Conservation (phyloP, 1,140 invertebrate species). For the Pogonus chalceus region DNA sequence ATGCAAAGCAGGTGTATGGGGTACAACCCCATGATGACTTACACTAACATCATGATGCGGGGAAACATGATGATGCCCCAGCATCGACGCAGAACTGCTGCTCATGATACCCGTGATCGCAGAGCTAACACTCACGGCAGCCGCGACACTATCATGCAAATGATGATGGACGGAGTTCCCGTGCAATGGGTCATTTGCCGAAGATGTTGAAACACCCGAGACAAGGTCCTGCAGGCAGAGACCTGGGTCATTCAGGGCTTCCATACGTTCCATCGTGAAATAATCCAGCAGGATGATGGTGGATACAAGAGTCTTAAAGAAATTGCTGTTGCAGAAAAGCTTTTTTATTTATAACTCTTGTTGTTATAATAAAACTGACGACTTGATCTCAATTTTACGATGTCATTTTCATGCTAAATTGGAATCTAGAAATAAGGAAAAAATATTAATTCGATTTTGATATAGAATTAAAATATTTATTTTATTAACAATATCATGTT, state of each 20-base stretch:
- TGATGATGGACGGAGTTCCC: slow-evolving; percentile 45
- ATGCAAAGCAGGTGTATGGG: slow-evolving; percentile 46
- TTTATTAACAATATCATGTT: too few relatives aligned
- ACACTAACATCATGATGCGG: slow-evolving; percentile 36
- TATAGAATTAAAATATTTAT: too few relatives aligned
- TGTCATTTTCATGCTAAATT: too few relatives aligned
- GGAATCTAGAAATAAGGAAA: too few relatives aligned
- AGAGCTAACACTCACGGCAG: slow-evolving; percentile 52
- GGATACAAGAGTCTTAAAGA: too few relatives aligned
- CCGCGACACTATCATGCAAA: slow-evolving; percentile 48
- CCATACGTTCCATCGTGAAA: slow-evolving; percentile 43
- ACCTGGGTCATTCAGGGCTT: slow-evolving; percentile 49
- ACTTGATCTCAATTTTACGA: too few relatives aligned
- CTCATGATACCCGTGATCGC: slow-evolving; percentile 58
- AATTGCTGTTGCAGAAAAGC: too few relatives aligned
- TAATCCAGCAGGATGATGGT: too few relatives aligned
- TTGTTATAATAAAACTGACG: too few relatives aligned
- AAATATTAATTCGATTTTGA: too few relatives aligned
- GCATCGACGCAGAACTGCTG: slow-evolving; percentile 37
- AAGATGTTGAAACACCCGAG: slow-evolving; percentile 36
- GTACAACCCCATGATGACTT: slow-evolving; percentile 31
- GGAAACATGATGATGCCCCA: slow-evolving; percentile 37
- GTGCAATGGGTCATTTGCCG: slow-evolving; percentile 38
- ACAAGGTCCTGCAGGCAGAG: slow-evolving; percentile 66
- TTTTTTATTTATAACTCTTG: too few relatives aligned